Percentiles rank a stretch among this genome's conserved stretches.
These are phyloP conservation scores for Arrhamphus sclerolepis DNA, from an alignment of 2,797 vertebrate genomes.

Conservation along the genomic window DNA sequence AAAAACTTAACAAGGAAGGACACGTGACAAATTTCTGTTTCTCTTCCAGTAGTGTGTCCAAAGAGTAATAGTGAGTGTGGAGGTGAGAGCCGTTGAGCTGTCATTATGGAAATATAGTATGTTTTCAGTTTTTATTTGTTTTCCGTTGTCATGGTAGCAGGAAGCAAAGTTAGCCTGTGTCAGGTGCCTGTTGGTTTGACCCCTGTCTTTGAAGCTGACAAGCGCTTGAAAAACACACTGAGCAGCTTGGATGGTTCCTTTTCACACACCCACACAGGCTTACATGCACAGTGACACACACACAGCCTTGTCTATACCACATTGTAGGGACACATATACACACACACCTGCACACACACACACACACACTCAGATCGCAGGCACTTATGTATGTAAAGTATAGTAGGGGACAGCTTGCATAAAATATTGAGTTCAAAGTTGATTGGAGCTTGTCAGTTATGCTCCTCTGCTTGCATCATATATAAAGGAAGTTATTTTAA, in stretches of 20 bases:
- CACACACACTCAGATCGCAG: constrained; percentile 10
- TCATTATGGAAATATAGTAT: constrained; percentile 57
- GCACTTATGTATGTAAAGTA: constrained; percentile 12
- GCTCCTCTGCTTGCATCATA: constrained; percentile 3
- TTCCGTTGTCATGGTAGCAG: constrained; percentile 70
- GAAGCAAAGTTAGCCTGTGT: constrained; percentile 57
- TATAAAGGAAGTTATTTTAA: constrained; percentile 1
- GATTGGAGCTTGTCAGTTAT: constrained; percentile 34
- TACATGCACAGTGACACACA: not conserved
- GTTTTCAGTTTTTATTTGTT: constrained; percentile 67
- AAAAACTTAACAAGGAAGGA: no score
- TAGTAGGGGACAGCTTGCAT: constrained; percentile 13
- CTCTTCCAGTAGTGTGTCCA: constrained; percentile 33
- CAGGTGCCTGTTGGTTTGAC: constrained; percentile 71
- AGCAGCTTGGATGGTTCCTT: constrained; percentile 57
- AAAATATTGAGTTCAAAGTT: constrained; percentile 29
- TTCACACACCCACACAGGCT: constrained; percentile 54
- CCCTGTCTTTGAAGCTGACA: constrained; percentile 64
- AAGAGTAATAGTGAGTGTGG: constrained; percentile 10
- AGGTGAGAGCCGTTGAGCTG: constrained; percentile 30
- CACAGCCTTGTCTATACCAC: no score
- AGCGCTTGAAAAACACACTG: constrained; percentile 47
- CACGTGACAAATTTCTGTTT: constrained; percentile 41
- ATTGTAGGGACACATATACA: no score
- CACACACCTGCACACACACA: constrained; percentile 18